phyloP scores from a whole-genome alignment of 2,888 invertebrate genomes.

The Himalopsyche anomala region DNA sequence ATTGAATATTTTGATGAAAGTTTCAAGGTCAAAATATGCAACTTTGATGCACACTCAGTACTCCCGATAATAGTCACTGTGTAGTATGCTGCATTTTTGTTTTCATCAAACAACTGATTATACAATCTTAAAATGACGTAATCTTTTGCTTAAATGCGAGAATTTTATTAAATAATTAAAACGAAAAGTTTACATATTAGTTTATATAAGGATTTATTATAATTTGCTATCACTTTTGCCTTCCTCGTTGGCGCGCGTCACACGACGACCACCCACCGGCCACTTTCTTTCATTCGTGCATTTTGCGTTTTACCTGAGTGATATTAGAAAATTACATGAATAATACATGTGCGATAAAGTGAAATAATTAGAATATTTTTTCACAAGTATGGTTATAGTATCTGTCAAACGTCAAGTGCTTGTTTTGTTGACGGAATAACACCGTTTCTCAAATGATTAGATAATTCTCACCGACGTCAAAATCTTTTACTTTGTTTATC shows the following conservation, averaged over 20 bases:
- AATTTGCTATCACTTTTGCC: background rate
- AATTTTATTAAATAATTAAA: background rate
- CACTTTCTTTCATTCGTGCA: constrained; percentile 8
- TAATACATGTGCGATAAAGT: background rate
- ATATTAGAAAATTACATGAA: constrained; percentile 26
- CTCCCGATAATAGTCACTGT: too few relatives aligned
- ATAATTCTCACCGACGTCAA: background rate
- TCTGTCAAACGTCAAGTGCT: background rate
- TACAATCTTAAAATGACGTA: background rate
- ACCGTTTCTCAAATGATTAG: background rate
- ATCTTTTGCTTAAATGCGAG: background rate
- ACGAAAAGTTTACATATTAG: background rate
- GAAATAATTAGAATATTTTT: background rate
- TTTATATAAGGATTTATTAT: constrained; percentile 8
- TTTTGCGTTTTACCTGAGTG: constrained; percentile 26
- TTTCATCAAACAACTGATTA: too few relatives aligned
- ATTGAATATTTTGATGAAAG: too few relatives aligned
- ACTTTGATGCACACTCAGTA: too few relatives aligned
- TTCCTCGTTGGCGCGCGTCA: background rate
- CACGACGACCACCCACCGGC: background rate
- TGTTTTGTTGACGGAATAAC: background rate
- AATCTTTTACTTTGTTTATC: background rate
- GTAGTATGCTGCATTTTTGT: too few relatives aligned
- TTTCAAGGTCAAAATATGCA: too few relatives aligned
- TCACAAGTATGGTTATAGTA: background rate